Evolutionary conservation across 2,888 invertebrate genomes (phyloP).

Genomic region (Cryptus armator): DNA sequence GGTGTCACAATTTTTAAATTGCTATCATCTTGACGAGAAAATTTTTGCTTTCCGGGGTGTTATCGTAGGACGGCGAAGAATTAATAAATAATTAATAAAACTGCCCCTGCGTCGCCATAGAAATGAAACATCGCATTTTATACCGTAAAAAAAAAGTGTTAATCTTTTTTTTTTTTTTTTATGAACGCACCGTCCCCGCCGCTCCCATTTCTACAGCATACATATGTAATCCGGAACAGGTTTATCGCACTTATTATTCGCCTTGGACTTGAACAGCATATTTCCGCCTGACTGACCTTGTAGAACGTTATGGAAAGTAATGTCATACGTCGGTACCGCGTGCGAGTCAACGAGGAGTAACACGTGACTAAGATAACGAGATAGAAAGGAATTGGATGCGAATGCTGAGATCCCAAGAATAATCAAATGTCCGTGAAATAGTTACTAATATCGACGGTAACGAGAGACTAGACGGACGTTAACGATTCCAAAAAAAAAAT

Average conservation of each 20-base stretch:
- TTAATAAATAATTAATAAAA: too few relatives aligned
- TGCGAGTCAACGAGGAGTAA: neutral
- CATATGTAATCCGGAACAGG: neutral
- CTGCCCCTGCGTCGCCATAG: too few relatives aligned
- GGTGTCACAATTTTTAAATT: too few relatives aligned
- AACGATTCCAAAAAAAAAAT: neutral
- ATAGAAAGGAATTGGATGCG: neutral
- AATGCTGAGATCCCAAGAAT: neutral
- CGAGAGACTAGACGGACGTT: neutral
- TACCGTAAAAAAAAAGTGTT: too few relatives aligned
- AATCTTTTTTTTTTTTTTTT: too few relatives aligned
- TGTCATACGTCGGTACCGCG: slow-evolving; percentile 16
- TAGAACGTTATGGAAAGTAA: slow-evolving; percentile 45
- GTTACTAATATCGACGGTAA: slow-evolving; percentile 19
- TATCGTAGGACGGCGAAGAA: too few relatives aligned
- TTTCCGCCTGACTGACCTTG: slow-evolving; percentile 43
- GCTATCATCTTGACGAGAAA: too few relatives aligned
- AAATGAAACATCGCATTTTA: too few relatives aligned
- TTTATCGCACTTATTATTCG: slow-evolving; percentile 14
- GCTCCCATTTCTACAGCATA: too few relatives aligned
- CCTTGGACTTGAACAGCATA: slow-evolving; percentile 67
- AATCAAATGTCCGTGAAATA: slow-evolving; percentile 14
- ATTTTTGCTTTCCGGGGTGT: too few relatives aligned
- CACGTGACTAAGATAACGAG: neutral
- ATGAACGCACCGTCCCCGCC: too few relatives aligned